Conservation (phyloP, 2,113 vertebrate genomes). For the Atlantisia rogersi region DNA sequence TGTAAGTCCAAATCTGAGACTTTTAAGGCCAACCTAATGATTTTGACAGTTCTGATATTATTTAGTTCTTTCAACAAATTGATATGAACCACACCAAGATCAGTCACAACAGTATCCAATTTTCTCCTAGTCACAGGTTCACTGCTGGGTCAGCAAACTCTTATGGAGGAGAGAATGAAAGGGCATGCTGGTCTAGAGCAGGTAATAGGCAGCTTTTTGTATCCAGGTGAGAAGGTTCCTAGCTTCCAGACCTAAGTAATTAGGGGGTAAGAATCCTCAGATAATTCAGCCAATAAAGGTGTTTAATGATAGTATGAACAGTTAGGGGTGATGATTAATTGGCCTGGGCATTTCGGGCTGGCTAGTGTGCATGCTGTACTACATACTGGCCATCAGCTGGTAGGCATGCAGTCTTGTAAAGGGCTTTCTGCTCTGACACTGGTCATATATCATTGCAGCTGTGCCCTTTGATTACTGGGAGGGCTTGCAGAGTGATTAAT, state of each 20-base stretch:
- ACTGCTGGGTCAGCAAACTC: conserved; percentile 83
- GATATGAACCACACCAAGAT: conserved; percentile 75
- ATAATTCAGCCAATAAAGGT: conserved; percentile 88
- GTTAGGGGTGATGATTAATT: conserved; percentile 90
- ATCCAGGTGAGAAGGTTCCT: conserved; percentile 83
- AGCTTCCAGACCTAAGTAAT: conserved; percentile 82
- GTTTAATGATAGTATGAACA: conserved; percentile 86
- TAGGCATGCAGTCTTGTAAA: conserved; percentile 89
- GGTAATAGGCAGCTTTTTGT: conserved; percentile 81
- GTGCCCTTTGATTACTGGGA: conserved; percentile 98
- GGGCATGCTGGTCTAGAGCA: conserved; percentile 69
- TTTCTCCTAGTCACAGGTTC: conserved; percentile 79
- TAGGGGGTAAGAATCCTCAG: conserved; percentile 78
- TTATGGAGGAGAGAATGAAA: conserved; percentile 73
- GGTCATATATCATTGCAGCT: conserved; percentile 95
- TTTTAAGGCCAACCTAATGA: conserved; percentile 70
- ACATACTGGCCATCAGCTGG: conserved; percentile 87
- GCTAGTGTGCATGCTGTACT: conserved; percentile 79
- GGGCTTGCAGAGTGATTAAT: conserved; percentile 98
- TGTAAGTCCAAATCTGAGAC: conserved; percentile 58
- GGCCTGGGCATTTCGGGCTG: conserved; percentile 82
- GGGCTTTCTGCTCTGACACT: conserved; percentile 92
- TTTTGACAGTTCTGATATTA: conserved; percentile 71
- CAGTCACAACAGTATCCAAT: conserved; percentile 79
- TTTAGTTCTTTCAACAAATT: conserved; percentile 75